Conservation (phyloP, 2,888 invertebrate genomes). For the Hydroisotoma schaefferi region DNA sequence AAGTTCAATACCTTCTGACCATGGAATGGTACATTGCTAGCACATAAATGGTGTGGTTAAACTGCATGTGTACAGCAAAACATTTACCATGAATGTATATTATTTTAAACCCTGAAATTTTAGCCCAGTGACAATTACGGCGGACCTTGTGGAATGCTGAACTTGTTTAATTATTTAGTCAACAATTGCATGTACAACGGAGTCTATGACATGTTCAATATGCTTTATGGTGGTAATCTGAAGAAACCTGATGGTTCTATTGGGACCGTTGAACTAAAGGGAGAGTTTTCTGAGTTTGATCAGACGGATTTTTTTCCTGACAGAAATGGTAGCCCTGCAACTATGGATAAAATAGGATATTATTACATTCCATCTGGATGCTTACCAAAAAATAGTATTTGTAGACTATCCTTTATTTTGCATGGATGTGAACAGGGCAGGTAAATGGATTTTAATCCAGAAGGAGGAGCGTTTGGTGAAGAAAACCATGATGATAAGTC, state of each 20-base stretch:
- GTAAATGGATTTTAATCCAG: constrained; percentile 18
- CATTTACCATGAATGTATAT: too few relatives aligned
- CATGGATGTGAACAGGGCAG: constrained; percentile 46
- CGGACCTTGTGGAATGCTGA: constrained; percentile 39
- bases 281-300: constrained; percentile 42
- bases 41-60: background rate
- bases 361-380: constrained; percentile 46
- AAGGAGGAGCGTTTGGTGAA: background rate
- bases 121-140: constrained; percentile 50
- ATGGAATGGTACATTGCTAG: constrained; percentile 39
- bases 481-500: background rate
- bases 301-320: constrained; percentile 42
- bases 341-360: constrained; percentile 42
- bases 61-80: too few relatives aligned
- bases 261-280: constrained; percentile 27
- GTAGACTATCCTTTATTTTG: constrained; percentile 43
- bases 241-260: constrained; percentile 31
- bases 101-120: too few relatives aligned
- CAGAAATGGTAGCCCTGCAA: constrained; percentile 5
- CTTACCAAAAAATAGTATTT: constrained; percentile 11
- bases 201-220: constrained; percentile 49
- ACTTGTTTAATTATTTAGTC: constrained; percentile 44
- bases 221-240: constrained; percentile 48
- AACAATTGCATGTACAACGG: constrained; percentile 50
- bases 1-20: constrained; percentile 23